Conservation (phyloP, 2,797 vertebrate genomes). For the Rhodeus uyekii region DNA sequence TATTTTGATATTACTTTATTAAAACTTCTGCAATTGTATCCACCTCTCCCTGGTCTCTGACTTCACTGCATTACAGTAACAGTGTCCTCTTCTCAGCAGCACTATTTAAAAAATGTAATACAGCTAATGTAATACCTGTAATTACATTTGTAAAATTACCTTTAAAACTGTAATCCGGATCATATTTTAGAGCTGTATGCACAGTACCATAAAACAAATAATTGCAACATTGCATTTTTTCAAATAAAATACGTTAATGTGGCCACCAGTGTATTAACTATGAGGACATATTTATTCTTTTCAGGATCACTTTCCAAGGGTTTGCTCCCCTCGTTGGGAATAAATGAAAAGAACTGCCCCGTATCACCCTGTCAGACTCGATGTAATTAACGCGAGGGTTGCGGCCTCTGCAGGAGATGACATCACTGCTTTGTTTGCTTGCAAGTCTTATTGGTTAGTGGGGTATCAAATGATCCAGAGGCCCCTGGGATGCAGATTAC, state of each 20-base stretch:
- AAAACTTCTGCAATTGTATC: too few relatives aligned
- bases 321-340: not conserved
- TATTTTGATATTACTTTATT: too few relatives aligned
- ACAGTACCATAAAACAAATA: not conserved
- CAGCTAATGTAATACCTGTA: too few relatives aligned
- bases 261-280: slow-evolving; percentile 1
- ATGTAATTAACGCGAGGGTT: not conserved
- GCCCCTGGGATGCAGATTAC: slow-evolving; percentile 69
- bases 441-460: slow-evolving; percentile 63
- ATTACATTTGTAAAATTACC: not conserved
- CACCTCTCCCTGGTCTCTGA: too few relatives aligned
- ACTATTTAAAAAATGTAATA: too few relatives aligned
- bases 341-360: not conserved
- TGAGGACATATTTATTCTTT: not conserved
- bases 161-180: not conserved
- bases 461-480: slow-evolving; percentile 67
- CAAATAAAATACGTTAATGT: not conserved
- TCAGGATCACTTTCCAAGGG: not conserved
- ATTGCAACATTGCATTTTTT: not conserved
- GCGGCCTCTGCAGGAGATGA: slow-evolving; percentile 53
- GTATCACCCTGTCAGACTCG: not conserved
- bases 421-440: slow-evolving; percentile 60
- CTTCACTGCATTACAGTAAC: too few relatives aligned
- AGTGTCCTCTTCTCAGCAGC: too few relatives aligned
- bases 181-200: not conserved